A percentile compares a stretch with the other conserved stretches of the same genome.
Conservation (phyloP, 2,113 vertebrate species). For the Numida meleagris region DNA sequence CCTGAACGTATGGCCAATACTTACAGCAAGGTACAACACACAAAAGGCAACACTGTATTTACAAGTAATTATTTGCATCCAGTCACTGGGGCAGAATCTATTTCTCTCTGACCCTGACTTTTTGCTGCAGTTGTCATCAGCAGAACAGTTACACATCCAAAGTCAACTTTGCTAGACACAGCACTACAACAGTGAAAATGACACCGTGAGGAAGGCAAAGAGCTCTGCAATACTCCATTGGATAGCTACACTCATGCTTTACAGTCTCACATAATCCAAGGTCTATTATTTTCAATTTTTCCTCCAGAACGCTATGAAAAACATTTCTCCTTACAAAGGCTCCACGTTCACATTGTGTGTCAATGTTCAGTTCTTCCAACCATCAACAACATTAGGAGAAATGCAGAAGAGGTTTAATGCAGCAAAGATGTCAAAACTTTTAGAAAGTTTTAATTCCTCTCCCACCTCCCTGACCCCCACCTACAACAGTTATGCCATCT, state of each 20-base stretch:
- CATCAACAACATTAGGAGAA: background rate
- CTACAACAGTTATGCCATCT: background rate
- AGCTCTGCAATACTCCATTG: background rate
- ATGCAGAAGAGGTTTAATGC: background rate
- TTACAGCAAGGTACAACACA: background rate
- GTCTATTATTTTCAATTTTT: background rate
- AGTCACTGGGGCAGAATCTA: background rate
- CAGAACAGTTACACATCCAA: background rate
- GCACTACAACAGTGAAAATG: background rate
- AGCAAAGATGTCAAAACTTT: background rate
- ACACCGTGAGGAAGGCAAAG: background rate
- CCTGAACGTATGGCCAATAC: rapidly evolving
- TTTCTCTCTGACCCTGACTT: background rate
- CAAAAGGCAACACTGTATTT: background rate
- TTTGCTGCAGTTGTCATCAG: background rate
- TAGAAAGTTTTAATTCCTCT: too few relatives aligned
- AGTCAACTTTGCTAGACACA: background rate
- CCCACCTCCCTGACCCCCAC: too few relatives aligned
- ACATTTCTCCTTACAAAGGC: background rate
- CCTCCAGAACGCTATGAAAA: background rate
- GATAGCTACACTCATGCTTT: background rate
- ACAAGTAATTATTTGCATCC: background rate
- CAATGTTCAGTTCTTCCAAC: background rate
- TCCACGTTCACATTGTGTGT: rapidly evolving
- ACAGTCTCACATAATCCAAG: background rate